A percentile compares a stretch with the other conserved stretches of the same genome.
Evolutionary conservation across 2,888 invertebrate species (phyloP).

Genomic region (Drosophila algonquin): DNA sequence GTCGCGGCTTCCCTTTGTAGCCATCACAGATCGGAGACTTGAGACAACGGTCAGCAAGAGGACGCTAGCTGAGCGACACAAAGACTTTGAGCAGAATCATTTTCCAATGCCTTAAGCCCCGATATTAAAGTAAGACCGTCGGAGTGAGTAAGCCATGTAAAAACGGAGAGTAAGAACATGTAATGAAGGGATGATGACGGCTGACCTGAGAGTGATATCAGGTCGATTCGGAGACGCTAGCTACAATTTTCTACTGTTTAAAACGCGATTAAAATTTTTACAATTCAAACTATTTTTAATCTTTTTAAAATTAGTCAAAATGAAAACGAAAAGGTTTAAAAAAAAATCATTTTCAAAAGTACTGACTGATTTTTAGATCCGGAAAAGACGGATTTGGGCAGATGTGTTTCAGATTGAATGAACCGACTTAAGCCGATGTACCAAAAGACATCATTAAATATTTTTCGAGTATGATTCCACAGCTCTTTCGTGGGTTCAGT

Average conservation of each 20-base stretch:
- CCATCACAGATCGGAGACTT: slow-evolving; percentile 83
- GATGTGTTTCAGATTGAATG: not conserved
- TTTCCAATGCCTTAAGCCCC: slow-evolving; percentile 82
- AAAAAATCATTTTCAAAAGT: too few relatives aligned
- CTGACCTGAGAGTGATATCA: not conserved
- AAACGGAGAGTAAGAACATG: slow-evolving; percentile 5
- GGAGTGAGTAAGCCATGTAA: not conserved
- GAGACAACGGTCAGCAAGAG: slow-evolving; percentile 75
- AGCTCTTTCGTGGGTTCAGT: not conserved
- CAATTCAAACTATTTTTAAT: not conserved
- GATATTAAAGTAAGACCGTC: not conserved
- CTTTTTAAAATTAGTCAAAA: too few relatives aligned
- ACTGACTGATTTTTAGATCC: not conserved
- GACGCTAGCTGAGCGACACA: slow-evolving; percentile 71
- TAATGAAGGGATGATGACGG: slow-evolving; percentile 8
- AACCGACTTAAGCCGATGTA: not conserved
- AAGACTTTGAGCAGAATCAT: slow-evolving; percentile 83
- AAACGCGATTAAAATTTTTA: not conserved
- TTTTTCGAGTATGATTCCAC: not conserved
- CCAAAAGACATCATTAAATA: not conserved
- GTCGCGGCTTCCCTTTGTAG: slow-evolving; percentile 82
- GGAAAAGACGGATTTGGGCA: not conserved
- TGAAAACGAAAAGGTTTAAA: too few relatives aligned
- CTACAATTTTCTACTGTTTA: not conserved
- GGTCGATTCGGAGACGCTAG: not conserved